Evolutionary conservation across 2,113 vertebrate genomes (phyloP), one percentile per base, ranked within the genome.

Genomic region (Myrmophylax atrothorax): DNA sequence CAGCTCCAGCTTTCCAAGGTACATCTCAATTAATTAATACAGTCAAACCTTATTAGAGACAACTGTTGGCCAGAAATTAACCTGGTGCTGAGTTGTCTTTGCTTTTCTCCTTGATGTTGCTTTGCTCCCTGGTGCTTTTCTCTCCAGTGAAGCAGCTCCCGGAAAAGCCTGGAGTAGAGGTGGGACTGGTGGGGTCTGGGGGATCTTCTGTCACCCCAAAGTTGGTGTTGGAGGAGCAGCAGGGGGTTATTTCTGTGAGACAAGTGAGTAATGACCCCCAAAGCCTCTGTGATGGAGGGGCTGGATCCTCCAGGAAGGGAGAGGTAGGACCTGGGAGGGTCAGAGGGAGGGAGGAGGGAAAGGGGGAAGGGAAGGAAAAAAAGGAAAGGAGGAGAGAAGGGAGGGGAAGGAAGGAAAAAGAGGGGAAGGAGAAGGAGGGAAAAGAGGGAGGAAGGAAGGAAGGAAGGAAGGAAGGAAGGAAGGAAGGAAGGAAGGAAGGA

Each of bases 1-100:
- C 92, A 94, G 76, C 94, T 94, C 84, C 87, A 18, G 20, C 88
- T 93, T 92, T 97, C 70, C 50, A 80, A 95, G 87, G 91, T 94
- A 96, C 92, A 95, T 96, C 96, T 97, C 96, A 96, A 97, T 97
- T 97, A 97, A 96, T 97, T 96, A 96, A 97, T 84, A 60, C 84
- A 95, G 94, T 94, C 95, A 96, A 94, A 93, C 90, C 90, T 96
- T 92, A 80, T 97, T 97, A 95, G 87, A 96, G 94, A 96, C 77
- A 89, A 84, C 94, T 0, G 55, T 35, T 96, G 92, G 91, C 56
- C 89, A 96, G 85, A 44, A 95, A 89, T 94, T 80, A 89, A 90
- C 38, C 59, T 37, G 52, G 67, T 62, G 46, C 56, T 28, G 67
- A 67, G 47, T 63, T 79, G 37, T 74, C 68, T 73, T 79, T 85